phyloP scores from a whole-genome alignment of 1,140 invertebrate species.

The Carposina sasakii region DNA sequence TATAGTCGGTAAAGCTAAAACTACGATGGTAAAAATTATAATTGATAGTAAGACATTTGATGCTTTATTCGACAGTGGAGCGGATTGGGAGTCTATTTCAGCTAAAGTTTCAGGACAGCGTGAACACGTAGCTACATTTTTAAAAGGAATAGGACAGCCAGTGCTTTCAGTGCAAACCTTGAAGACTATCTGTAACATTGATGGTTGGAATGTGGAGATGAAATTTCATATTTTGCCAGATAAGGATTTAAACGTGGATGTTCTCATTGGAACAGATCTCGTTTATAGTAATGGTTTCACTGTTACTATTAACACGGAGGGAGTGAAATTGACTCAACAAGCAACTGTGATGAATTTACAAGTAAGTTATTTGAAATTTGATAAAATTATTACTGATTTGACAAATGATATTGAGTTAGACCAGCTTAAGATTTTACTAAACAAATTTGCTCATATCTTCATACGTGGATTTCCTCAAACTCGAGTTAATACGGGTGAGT shows the following conservation, averaged over 20 bases:
- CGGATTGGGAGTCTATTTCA: not conserved
- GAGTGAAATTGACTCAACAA: too few species aligned
- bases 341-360: not conserved
- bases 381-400: conserved; percentile 8
- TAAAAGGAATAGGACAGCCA: not conserved
- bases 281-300: not conserved
- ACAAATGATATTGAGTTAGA: not conserved
- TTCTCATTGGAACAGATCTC: conserved; percentile 6
- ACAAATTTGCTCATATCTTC: not conserved
- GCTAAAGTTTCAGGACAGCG: conserved; percentile 5
- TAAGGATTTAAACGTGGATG: conserved; percentile 2
- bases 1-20: too few species aligned
- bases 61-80: conserved; percentile 8
- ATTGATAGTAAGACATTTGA: not conserved
- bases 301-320: not conserved
- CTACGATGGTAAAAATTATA: not conserved
- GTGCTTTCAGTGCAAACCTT: not conserved
- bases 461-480: conserved; percentile 3
- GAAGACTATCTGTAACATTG: not conserved
- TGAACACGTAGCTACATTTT: not conserved
- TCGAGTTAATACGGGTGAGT: not conserved
- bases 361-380: not conserved
- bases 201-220: not conserved
- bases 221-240: conserved; percentile 6
- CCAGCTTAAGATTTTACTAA: not conserved